Base-by-base conservation (phyloP, 2,113 vertebrate genomes). In the Poeciliopsis prolifica region DNA sequence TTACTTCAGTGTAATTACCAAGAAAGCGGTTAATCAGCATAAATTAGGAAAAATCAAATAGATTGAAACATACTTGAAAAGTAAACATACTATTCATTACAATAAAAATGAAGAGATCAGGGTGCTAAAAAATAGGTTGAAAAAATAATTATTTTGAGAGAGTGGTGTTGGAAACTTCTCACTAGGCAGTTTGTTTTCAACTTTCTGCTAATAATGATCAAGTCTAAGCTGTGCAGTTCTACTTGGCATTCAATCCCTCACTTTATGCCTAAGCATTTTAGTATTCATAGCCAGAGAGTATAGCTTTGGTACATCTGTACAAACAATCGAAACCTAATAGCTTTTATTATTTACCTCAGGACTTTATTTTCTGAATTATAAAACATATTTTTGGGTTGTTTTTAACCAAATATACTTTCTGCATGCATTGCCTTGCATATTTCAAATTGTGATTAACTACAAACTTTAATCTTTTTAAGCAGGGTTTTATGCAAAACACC, bases 21-120 rank as follows among this genome's bases (percentile, higher is more conserved):
- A 44, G 78, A 74, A 90, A 89, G 86, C 81, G 76, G 83, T 91
- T 84, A 83, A 92, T 92, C 88, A 86, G 77, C 85, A 86, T 80
- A 85, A 82, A 87, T 91, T 81, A 91, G 51, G 8, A 79, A 80
- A 79, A 80, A 83, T 35, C 79, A 85, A 85, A 83, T 79, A 79
- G 70, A 75, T 79, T 71, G 68, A 83, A 89, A 86, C 64, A 75
- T 31, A 73, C 44, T 80, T 63, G 71, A 78, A 64, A 31, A 85
- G 82, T 79, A 83, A 83, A 81, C 74, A 87, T 69, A 65, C 42
- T 15, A 88, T 88, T 70, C 44, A 9, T 91, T 81, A 82, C 75
- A 31, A 68, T 83, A 72, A 84, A 83, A 86, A 83, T 81, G 33
- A 78, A 61, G 64, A 67, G 79, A 71, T 70, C n/a, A 42, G 28